Conservation (phyloP, 2,888 invertebrate species). For the Nemurella pictetii region DNA sequence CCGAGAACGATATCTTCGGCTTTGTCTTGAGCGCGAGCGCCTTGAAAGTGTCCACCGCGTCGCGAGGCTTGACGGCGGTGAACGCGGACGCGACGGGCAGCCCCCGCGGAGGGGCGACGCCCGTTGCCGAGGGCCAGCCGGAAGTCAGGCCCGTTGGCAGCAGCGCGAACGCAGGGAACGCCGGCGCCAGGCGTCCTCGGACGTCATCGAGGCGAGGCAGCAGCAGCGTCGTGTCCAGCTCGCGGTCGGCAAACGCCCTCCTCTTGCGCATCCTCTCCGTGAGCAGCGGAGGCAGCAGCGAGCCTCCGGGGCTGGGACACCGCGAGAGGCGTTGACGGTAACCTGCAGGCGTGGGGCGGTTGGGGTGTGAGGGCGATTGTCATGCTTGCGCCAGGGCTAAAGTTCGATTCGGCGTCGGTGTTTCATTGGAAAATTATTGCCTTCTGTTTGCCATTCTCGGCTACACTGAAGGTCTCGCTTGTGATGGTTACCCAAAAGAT, state of each 20-base stretch:
- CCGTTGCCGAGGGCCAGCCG: constrained; percentile 44
- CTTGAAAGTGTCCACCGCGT: background rate
- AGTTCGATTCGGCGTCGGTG: no score
- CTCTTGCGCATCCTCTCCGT: constrained; percentile 62
- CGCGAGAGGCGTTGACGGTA: constrained; percentile 47
- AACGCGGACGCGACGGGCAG: constrained; percentile 41
- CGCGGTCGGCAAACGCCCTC: constrained; percentile 55
- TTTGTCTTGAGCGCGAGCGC: constrained; percentile 26
- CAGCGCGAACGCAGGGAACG: constrained; percentile 32
- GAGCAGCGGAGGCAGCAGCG: constrained; percentile 47
- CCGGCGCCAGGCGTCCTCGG: constrained; percentile 26
- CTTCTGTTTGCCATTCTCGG: no score
- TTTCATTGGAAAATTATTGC: no score
- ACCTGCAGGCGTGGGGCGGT: constrained; percentile 43
- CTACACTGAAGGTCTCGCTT: no score
- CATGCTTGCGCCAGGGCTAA: no score
- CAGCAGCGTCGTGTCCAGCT: constrained; percentile 51
- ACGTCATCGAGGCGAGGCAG: constrained; percentile 1
- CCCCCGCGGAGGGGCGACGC: constrained; percentile 41
- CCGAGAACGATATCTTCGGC: constrained; percentile 62
- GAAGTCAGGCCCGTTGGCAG: constrained; percentile 28
- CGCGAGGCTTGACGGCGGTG: background rate
- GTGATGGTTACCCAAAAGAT: no score
- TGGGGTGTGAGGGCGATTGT: background rate
- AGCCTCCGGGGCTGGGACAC: constrained; percentile 41